Percentiles rank a stretch among this genome's conserved stretches.
These are phyloP conservation scores for Agrypnus murinus DNA, from an alignment of 2,888 invertebrate genomes.

Conservation along the genomic window DNA sequence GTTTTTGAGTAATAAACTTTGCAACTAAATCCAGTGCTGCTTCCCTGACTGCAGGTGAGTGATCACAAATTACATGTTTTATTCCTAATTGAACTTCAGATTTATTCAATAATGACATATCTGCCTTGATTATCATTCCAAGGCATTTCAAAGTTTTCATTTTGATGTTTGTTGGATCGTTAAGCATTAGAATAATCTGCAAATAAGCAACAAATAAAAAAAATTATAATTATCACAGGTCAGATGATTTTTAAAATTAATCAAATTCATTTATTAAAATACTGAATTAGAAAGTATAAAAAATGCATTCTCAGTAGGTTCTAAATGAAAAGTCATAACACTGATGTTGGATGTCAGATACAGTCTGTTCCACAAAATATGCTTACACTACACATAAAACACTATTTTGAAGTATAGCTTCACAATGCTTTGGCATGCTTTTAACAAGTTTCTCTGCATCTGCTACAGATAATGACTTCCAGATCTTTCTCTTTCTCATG, in stretches of 20 bases:
- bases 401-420: too few relatives aligned
- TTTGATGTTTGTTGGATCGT: constrained; percentile 94
- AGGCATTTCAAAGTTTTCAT: constrained; percentile 99
- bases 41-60: constrained; percentile 97
- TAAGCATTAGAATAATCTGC: constrained; percentile 68
- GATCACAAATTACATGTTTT: constrained; percentile 95
- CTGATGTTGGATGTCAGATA: too few relatives aligned
- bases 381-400: too few relatives aligned
- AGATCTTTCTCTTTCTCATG: too few relatives aligned
- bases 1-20: constrained; percentile 96
- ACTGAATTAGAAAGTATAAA: too few relatives aligned
- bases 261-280: too few relatives aligned
- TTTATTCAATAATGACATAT: constrained; percentile 91
- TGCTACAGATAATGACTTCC: too few relatives aligned
- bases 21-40: constrained; percentile 99
- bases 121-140: constrained; percentile 98
- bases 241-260: not conserved
- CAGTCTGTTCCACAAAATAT: too few relatives aligned
- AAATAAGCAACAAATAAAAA: constrained; percentile 7
- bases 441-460: too few relatives aligned
- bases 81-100: constrained; percentile 98
- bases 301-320: too few relatives aligned
- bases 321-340: too few relatives aligned
- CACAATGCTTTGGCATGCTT: too few relatives aligned
- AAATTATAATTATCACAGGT: not conserved